Evolutionary conservation across 2,888 invertebrate species (phyloP), one percentile per base, ranked within the genome.

Genomic region (Ganaspis brasiliensis): DNA sequence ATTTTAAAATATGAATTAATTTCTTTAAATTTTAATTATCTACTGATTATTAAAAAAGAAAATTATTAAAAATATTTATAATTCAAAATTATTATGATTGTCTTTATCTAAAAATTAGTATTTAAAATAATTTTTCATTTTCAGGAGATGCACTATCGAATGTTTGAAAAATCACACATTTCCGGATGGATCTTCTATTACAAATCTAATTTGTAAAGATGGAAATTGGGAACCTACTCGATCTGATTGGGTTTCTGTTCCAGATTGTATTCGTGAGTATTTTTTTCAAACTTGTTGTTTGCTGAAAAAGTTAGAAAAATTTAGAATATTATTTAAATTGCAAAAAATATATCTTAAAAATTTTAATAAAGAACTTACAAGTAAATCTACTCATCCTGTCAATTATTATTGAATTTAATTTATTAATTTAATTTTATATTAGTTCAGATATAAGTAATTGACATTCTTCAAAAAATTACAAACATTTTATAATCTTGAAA

Each of bases 171-270:
- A 95, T 0, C 94, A 96, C 89, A 93, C 94, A 84, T 97, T 96
- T 88, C 94, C 95, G 0, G 96, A 96, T 88, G 95, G 96, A 0
- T 94, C 95, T 0, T 91, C 93, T 0, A 93, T 95, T 0, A 93
- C 95, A 6, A 95, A 95, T 86, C 92, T 96, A 89, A 91, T 93
- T 0, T 97, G 97, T 85, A 92, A 93, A 72, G 93, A 95, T 80
- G 96, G 96, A 0, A 92, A 93, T 77, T 97, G 96, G 96, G 89
- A 92, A 31, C 95, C 96, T 2, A 92, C 94, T 0, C 93, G 94
- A n/a, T 90, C 93, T 0, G 95, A 95, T 79, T 93, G 95, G 91
- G 87, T 92, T 0, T 91, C 93, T 5, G 92, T 96, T 16, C 96
- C 96, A 0, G 95, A 96, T 89, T 97, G 97, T 87, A 87, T 92